Evolutionary conservation across 2,888 invertebrate genomes (phyloP).

Genomic region (Agapostemon virescens): DNA sequence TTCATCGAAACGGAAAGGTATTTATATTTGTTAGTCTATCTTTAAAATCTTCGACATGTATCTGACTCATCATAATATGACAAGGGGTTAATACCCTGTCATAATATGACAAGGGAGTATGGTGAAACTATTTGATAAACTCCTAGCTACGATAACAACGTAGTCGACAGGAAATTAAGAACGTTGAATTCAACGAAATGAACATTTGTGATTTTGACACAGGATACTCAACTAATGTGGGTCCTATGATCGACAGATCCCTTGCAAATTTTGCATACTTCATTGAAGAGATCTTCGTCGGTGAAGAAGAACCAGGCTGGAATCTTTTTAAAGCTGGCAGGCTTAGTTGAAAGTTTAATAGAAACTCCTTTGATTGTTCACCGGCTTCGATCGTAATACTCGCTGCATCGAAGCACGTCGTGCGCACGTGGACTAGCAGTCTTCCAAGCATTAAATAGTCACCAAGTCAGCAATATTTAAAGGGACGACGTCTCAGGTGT

Average conservation of each 20-base stretch:
- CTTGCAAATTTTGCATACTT: neutral
- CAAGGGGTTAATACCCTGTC: no score
- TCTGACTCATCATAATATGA: no score
- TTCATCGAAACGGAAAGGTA: no score
- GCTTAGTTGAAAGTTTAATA: constrained; percentile 57
- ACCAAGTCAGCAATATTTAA: constrained; percentile 75
- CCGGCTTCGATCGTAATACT: constrained; percentile 33
- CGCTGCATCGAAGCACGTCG: constrained; percentile 29
- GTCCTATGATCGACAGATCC: neutral
- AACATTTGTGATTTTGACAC: neutral
- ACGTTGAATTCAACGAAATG: neutral
- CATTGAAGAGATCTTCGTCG: constrained; percentile 12
- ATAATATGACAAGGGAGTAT: no score
- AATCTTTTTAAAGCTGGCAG: constrained; percentile 41
- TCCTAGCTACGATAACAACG: no score
- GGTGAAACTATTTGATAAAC: no score
- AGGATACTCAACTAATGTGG: neutral
- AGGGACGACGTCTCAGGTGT: constrained; percentile 71
- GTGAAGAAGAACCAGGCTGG: neutral
- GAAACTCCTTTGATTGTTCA: constrained; percentile 64
- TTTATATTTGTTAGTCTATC: no score
- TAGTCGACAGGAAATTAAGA: neutral
- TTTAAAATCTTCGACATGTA: no score
- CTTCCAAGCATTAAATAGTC: constrained; percentile 72
- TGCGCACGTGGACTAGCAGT: constrained; percentile 14